A percentile compares a stretch with the other conserved stretches of the same genome.
These are phyloP conservation scores for Seriola dumerili DNA, from an alignment of 2,113 vertebrate species.

Conservation along the genomic window DNA sequence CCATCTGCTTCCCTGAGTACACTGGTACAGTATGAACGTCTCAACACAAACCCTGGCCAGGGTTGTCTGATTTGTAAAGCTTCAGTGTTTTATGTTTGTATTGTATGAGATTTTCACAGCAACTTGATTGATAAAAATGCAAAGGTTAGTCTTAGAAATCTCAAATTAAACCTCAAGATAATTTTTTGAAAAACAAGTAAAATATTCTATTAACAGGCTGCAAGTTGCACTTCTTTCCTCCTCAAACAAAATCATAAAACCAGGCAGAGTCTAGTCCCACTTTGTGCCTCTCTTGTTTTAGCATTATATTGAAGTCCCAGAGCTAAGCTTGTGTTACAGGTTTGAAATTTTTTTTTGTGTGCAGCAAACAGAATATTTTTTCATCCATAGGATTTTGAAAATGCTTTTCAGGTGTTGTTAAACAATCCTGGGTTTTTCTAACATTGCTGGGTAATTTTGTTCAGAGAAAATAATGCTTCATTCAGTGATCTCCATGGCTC, in stretches of 20 bases:
- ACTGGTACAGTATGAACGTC: constrained; percentile 83
- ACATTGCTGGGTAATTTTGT: background rate
- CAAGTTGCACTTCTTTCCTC: background rate
- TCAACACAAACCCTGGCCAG: background rate
- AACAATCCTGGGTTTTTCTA: background rate
- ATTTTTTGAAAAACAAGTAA: background rate
- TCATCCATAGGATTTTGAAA: background rate
- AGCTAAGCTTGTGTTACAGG: background rate
- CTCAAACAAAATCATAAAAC: background rate
- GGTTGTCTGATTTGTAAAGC: background rate
- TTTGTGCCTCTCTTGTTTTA: background rate
- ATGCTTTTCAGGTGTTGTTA: background rate
- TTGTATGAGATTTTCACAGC: background rate
- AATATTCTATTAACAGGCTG: background rate
- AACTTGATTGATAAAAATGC: background rate
- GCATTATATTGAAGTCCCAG: background rate
- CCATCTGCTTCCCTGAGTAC: constrained; percentile 99
- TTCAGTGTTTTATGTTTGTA: background rate
- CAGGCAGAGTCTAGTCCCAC: background rate
- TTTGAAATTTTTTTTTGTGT: background rate
- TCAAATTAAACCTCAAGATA: background rate
- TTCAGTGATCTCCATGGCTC: background rate
- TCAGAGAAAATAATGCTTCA: background rate
- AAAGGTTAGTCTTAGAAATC: too few species aligned
- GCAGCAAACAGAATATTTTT: background rate